Base-by-base conservation (phyloP, 1,140 invertebrate genomes). In the Aphidius ervi region DNA sequence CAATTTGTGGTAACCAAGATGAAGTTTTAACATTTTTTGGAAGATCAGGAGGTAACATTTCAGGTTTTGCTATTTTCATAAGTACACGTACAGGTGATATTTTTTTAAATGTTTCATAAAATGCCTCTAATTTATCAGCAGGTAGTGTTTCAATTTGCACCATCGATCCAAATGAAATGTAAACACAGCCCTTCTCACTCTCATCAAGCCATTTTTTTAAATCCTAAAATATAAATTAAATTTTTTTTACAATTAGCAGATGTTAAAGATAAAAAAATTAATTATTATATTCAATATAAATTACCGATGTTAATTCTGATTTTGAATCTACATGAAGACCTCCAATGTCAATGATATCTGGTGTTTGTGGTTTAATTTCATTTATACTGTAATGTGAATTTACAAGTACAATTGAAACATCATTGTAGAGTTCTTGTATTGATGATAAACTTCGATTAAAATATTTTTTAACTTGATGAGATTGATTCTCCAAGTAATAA, bases 1-100 rank as follows among this genome's bases (percentile, higher is more conserved):
- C 82, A 54, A 82, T 79, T 73, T 89, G 87, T 9, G 87, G 87
- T 64, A 88, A 69, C 87, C 87, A 88, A 56, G 78, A 72, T 47
- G 75, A 63, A 0, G 82, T 79, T 68, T 79, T 76, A 5, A 87
- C 79, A 70, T 86, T 86, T 8, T 72, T 7, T 9, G 84, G 81
- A 40, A 84, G 53, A 49, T 64, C 66, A 8, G 67, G 53, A 5
- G 72, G 66, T 31, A 78, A 63, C 1, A 68, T 68, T n/a, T 72
- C 73, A 10, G 73, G 75, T 52, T 78, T 74, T 48, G 82, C 79
- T 56, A 48, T 9, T 71, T 85, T 86, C 83, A 84, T 84, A 5
- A 87, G 60, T 10, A 86, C 82, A 67, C 77, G 57, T 4, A 67
- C 76, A 61, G 84, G 82, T 60, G 83, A 81, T 0, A 87, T 70